Evolutionary conservation across 2,797 vertebrate genomes (phyloP).

Genomic region (Gambelia wislizenii): DNA sequence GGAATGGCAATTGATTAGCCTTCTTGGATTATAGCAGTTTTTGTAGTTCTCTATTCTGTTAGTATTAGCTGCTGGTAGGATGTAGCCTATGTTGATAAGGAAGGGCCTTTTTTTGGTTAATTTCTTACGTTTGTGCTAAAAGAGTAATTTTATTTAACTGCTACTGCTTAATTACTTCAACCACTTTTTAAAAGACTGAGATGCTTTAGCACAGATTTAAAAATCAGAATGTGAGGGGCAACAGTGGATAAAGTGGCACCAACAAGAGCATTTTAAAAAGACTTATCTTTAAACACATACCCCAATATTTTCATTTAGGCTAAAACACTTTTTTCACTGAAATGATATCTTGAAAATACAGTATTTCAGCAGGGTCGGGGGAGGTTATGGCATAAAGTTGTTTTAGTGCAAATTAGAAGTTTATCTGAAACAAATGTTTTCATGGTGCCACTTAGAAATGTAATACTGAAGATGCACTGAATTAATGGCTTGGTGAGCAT

Average conservation of each 20-base stretch:
- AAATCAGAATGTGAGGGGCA: neutral
- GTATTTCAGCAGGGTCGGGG: no score
- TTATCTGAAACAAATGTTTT: neutral
- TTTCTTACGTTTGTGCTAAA: neutral
- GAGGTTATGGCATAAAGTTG: neutral
- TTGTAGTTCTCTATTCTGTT: neutral
- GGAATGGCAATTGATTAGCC: slow-evolving; percentile 22
- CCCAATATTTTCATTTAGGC: neutral
- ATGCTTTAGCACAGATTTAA: neutral
- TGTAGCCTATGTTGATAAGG: neutral
- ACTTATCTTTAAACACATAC: neutral
- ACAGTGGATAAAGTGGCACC: neutral
- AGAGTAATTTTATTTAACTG: neutral
- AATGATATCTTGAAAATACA: neutral
- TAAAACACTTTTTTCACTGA: neutral
- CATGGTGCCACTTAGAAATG: neutral
- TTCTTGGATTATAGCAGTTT: neutral
- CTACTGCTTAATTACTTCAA: neutral
- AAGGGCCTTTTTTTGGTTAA: neutral
- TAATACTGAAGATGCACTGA: neutral
- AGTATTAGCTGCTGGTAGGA: neutral
- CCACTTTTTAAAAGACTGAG: neutral
- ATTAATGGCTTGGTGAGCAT: neutral
- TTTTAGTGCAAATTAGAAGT: neutral
- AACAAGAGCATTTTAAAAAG: neutral